A percentile compares a stretch with the other conserved stretches of the same genome.
phyloP scores from a whole-genome alignment of 2,797 vertebrate species.

The Characodon lateralis region DNA sequence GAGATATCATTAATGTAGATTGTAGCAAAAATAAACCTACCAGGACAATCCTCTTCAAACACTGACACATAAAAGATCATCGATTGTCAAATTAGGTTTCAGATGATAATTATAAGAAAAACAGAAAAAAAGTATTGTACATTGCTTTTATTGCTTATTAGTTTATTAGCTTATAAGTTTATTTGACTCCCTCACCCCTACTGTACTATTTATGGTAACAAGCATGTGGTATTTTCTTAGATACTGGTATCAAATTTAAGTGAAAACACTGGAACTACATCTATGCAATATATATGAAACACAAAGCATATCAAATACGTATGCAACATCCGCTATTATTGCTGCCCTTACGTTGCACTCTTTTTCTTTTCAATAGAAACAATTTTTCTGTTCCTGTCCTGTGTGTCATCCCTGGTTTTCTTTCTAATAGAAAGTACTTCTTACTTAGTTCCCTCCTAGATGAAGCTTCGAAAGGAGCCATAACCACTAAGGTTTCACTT shows the following conservation, averaged over 20 bases:
- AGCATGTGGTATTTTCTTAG: not conserved
- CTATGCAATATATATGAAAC: not conserved
- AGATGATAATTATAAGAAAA: not conserved
- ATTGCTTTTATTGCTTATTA: not conserved
- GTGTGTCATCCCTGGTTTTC: not conserved
- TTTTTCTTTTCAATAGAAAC: not conserved
- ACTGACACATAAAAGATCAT: not conserved
- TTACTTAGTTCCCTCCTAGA: not conserved
- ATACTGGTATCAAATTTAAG: not conserved
- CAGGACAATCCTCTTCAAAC: slow-evolving; percentile 1
- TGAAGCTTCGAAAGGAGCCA: too few species aligned
- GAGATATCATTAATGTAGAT: not conserved
- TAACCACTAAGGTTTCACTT: too few species aligned
- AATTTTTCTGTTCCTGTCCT: not conserved
- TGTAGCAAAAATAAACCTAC: not conserved
- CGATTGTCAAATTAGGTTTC: too few species aligned
- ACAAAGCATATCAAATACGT: not conserved
- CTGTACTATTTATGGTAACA: not conserved
- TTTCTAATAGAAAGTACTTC: not conserved
- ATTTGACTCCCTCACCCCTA: too few species aligned
- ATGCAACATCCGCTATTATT: not conserved
- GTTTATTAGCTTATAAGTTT: too few species aligned
- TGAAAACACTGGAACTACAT: not conserved
- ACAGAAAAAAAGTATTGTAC: not conserved
- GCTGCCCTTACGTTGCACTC: not conserved